phyloP scores from a whole-genome alignment of 2,888 invertebrate genomes.

The Watsonalla cultraria region DNA sequence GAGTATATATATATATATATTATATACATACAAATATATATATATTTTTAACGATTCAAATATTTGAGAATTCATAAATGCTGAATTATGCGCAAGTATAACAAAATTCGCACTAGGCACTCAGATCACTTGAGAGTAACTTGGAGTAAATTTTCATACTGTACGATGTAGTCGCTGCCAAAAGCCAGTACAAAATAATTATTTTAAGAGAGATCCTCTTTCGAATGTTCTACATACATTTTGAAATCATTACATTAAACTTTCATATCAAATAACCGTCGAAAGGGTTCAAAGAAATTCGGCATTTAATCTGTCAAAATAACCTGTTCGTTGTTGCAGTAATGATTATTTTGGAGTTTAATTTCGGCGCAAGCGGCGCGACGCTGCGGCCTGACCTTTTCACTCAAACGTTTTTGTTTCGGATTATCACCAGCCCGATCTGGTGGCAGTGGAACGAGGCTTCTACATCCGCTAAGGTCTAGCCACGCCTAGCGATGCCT shows the following conservation, averaged over 20 bases:
- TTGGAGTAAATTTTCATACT: no score
- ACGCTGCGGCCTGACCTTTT: slow-evolving; percentile 62
- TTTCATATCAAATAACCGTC: slow-evolving; percentile 26
- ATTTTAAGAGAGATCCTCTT: no score
- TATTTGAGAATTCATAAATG: no score
- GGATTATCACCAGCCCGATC: slow-evolving; percentile 69
- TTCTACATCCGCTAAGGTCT: slow-evolving; percentile 71
- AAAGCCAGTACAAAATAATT: no score
- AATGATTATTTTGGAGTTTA: slow-evolving; percentile 68
- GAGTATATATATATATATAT: no score
- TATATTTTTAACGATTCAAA: no score
- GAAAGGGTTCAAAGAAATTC: slow-evolving; percentile 32
- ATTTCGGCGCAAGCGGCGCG: slow-evolving; percentile 46
- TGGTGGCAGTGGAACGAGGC: slow-evolving; percentile 53
- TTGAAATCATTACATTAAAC: neutral
- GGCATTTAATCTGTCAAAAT: slow-evolving; percentile 59
- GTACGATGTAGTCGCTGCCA: no score
- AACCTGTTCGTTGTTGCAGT: slow-evolving; percentile 49
- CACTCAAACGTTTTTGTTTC: slow-evolving; percentile 60
- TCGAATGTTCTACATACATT: neutral
- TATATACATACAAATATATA: no score
- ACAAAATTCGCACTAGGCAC: no score
- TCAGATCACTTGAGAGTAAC: no score
- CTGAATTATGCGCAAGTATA: no score
- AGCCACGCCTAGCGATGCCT: slow-evolving; percentile 64